These are phyloP conservation scores for Conger conger DNA, from an alignment of 2,113 vertebrate genomes.

Conservation along the genomic window DNA sequence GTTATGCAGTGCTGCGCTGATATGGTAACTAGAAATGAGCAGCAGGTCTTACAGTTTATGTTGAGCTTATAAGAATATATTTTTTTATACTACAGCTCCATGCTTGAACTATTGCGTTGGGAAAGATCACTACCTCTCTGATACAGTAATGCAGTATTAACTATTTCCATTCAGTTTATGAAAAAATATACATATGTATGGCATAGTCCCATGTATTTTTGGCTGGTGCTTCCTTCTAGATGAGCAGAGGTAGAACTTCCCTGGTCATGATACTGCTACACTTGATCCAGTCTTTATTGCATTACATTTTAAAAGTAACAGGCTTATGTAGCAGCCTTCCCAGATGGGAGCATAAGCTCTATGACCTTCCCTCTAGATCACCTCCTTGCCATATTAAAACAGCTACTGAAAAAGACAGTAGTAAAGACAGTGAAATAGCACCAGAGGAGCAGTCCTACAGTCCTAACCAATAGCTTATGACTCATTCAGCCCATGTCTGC, in stretches of 20 bases:
- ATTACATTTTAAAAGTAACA: not conserved
- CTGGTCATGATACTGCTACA: not conserved
- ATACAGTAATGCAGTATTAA: not conserved
- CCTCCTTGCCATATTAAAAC: not conserved
- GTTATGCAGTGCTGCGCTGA: too few relatives aligned
- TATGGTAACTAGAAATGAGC: not conserved
- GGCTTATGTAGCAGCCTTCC: not conserved
- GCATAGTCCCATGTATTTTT: not conserved
- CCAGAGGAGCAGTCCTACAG: too few relatives aligned
- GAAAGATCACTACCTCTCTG: not conserved
- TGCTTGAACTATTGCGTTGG: not conserved
- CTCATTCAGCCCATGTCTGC: not conserved
- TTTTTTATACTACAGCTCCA: not conserved
- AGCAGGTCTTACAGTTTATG: not conserved
- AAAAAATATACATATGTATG: not conserved
- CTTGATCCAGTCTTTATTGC: slow-evolving; percentile 4
- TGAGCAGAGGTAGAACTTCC: not conserved
- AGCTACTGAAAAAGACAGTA: not conserved
- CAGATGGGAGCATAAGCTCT: slow-evolving; percentile 11
- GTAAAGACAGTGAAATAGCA: not conserved
- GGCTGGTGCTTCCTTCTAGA: not conserved
- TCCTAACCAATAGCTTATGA: not conserved
- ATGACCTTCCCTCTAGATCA: not conserved
- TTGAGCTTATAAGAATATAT: not conserved
- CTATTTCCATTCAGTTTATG: not conserved